phyloP scores from a whole-genome alignment of 2,113 vertebrate species.

The Epinephelus lanceolatus region DNA sequence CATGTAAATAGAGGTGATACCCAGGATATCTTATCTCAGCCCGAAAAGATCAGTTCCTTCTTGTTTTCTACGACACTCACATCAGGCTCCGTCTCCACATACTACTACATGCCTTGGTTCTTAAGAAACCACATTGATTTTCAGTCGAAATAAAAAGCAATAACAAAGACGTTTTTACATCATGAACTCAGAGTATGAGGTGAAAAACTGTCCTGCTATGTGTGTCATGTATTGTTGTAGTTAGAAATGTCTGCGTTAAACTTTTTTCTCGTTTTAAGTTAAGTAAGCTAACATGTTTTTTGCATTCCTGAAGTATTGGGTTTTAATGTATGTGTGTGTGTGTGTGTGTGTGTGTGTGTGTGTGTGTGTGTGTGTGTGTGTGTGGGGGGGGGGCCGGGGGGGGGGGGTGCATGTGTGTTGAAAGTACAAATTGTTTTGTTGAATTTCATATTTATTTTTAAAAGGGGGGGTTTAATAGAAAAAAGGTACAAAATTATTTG shows the following conservation, averaged over 20 bases:
- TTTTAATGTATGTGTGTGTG: constrained; percentile 29
- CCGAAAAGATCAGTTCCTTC: constrained; percentile 1
- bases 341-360: no score
- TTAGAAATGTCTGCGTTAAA: constrained; percentile 16
- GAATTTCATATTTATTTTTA: constrained; percentile 74
- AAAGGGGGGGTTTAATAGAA: constrained; percentile 15
- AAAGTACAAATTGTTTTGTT: constrained; percentile 25
- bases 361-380: no score
- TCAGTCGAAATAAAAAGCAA: constrained; percentile 43
- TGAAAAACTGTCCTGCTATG: not conserved
- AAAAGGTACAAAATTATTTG: constrained; percentile 26
- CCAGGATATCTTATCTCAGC: constrained; percentile 17
- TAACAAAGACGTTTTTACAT: constrained; percentile 22
- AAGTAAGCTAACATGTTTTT: constrained; percentile 61
- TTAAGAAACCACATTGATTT: constrained; percentile 7
- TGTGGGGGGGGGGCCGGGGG: no score
- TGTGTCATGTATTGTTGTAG: not conserved
- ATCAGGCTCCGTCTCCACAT: not conserved
- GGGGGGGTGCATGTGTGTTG: constrained; percentile 22
- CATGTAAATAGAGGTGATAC: constrained; percentile 5
- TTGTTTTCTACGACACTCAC: not conserved
- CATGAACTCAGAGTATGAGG: constrained; percentile 22
- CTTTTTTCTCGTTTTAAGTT: constrained; percentile 40
- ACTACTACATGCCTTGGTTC: not conserved
- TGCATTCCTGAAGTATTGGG: constrained; percentile 38